Conservation (phyloP, 2,797 vertebrate species). For the Peromyscus aztecus region DNA sequence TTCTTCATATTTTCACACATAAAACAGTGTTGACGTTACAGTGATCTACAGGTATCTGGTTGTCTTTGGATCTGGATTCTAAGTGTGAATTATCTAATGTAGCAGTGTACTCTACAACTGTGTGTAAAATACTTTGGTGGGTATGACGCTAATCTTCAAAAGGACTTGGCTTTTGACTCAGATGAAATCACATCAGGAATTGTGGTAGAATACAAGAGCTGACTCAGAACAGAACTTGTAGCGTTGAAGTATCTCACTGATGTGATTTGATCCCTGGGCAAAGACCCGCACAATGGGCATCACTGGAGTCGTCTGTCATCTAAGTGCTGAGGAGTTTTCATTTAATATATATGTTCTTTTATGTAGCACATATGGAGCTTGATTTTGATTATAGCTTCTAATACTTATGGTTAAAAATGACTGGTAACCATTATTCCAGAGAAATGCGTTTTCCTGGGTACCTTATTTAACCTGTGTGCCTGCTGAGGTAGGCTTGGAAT, state of each 20-base stretch:
- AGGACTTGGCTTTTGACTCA: background rate
- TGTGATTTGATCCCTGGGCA: background rate
- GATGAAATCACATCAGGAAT: background rate
- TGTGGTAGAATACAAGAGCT: background rate
- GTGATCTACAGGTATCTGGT: background rate
- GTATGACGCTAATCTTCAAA: conserved; percentile 42
- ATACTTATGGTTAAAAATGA: background rate
- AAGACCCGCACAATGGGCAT: background rate
- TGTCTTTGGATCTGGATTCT: conserved; percentile 12
- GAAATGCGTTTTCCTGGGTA: background rate
- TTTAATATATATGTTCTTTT: background rate
- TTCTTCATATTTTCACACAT: background rate
- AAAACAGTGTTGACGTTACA: background rate
- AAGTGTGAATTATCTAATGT: background rate
- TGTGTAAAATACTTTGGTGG: background rate
- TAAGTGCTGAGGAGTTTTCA: background rate
- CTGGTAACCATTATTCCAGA: background rate
- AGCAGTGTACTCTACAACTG: background rate
- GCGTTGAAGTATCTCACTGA: background rate
- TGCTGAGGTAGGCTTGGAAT: background rate
- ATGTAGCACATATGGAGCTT: background rate
- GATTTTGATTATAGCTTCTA: background rate
- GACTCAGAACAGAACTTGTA: background rate
- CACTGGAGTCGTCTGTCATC: background rate
- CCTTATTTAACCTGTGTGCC: background rate